Conservation (phyloP, 2,888 invertebrate species). For the Cyclophora albipunctata region DNA sequence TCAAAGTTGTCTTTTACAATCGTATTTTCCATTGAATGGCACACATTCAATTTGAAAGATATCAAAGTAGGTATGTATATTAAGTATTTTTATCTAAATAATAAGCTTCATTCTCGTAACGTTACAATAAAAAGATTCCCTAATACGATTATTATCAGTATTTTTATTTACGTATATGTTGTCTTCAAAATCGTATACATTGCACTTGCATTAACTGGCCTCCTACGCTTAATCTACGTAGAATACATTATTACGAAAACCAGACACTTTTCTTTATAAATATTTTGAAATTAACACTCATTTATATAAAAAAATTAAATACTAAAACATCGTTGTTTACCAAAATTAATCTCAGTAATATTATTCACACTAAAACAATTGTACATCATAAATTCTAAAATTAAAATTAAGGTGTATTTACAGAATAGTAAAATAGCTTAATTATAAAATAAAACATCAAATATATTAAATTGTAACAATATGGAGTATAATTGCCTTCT, state of each 20-base stretch:
- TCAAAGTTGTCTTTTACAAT: constrained; percentile 42
- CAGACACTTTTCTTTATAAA: constrained; percentile 35
- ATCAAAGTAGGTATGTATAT: constrained; percentile 60
- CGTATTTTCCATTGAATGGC: constrained; percentile 42
- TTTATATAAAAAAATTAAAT: constrained; percentile 42
- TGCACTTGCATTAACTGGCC: constrained; percentile 75
- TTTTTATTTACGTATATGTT: constrained; percentile 68
- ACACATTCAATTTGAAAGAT: constrained; percentile 45
- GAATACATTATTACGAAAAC: constrained; percentile 29
- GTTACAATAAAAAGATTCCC: constrained; percentile 64
- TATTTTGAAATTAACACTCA: constrained; percentile 54
- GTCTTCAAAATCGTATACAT: constrained; percentile 76
- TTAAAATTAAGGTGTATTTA: constrained; percentile 65
- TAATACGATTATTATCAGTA: constrained; percentile 69
- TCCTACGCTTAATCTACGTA: constrained; percentile 51
- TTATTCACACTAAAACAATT: constrained; percentile 75
- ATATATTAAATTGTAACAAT: constrained; percentile 76
- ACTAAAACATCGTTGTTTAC: constrained; percentile 53
- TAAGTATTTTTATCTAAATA: constrained; percentile 45
- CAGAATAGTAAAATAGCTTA: constrained; percentile 71
- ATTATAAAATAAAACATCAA: constrained; percentile 73
- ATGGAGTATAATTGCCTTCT: constrained; percentile 74
- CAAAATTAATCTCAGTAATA: constrained; percentile 65
- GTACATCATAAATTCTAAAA: constrained; percentile 71
- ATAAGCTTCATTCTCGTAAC: constrained; percentile 63